Conservation (phyloP, 2,888 invertebrate species). For the Aspidiotus destructor region DNA sequence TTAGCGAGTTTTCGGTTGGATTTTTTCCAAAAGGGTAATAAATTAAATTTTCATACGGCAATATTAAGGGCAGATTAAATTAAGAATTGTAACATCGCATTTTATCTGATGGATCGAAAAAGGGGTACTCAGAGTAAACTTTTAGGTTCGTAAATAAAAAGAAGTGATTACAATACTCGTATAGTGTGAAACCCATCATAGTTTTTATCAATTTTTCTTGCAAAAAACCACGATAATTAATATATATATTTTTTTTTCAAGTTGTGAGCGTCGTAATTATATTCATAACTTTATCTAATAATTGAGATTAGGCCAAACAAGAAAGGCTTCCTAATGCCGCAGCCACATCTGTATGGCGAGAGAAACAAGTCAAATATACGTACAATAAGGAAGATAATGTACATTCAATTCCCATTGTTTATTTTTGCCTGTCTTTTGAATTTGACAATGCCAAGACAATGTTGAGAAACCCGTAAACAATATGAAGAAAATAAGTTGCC, state of each 20-base stretch:
- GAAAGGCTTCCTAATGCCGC: too few species aligned
- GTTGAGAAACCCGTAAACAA: slow-evolving; percentile 3
- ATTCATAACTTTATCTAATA: too few species aligned
- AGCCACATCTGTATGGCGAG: too few species aligned
- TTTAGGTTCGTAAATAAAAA: neutral
- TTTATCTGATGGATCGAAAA: slow-evolving; percentile 17
- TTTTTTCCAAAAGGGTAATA: slow-evolving; percentile 29
- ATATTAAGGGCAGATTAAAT: slow-evolving; percentile 31
- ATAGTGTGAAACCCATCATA: too few species aligned
- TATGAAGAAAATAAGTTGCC: neutral
- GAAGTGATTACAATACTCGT: neutral
- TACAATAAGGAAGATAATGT: too few species aligned
- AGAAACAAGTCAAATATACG: too few species aligned
- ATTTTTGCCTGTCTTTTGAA: neutral
- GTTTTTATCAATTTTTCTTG: neutral
- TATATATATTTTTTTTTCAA: neutral
- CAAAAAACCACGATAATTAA: neutral
- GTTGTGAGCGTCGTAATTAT: neutral
- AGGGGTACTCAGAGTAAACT: slow-evolving; percentile 12
- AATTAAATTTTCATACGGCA: slow-evolving; percentile 30
- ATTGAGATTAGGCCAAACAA: too few species aligned
- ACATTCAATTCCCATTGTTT: neutral
- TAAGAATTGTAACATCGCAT: slow-evolving; percentile 28
- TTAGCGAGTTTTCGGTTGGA: slow-evolving; percentile 28
- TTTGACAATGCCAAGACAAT: neutral